phyloP scores from a whole-genome alignment of 2,113 vertebrate species.

The Heterotilapia buettikoferi region DNA sequence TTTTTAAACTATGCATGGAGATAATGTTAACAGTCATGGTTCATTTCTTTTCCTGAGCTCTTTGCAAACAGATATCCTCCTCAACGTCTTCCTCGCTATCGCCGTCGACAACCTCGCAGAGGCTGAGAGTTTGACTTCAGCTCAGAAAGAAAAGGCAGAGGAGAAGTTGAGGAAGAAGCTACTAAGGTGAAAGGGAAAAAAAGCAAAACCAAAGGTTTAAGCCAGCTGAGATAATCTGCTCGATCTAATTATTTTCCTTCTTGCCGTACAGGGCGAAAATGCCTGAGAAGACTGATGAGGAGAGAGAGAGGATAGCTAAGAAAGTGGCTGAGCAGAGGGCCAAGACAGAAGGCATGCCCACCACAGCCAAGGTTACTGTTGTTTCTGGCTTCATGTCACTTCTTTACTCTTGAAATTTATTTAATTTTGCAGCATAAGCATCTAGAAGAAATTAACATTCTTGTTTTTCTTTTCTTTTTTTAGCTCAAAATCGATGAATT shows the following conservation, averaged over 20 bases:
- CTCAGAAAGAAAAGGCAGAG: conserved; percentile 92
- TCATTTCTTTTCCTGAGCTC: conserved; percentile 69
- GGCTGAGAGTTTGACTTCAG: conserved; percentile 90
- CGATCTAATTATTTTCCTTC: background rate
- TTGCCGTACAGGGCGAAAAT: conserved; percentile 70
- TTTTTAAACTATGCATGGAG: background rate
- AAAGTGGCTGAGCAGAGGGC: conserved; percentile 87
- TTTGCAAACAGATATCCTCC: conserved; percentile 83
- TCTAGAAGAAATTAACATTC: background rate
- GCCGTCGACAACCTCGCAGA: conserved; percentile 95
- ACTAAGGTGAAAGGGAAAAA: conserved; percentile 65
- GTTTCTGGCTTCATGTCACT: background rate
- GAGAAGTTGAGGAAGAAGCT: conserved; percentile 84
- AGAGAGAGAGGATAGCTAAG: conserved; percentile 80
- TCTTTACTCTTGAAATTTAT: background rate
- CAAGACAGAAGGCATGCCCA: conserved; percentile 90
- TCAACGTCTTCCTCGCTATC: conserved; percentile 97
- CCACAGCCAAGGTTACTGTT: conserved; percentile 86
- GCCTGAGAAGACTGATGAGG: conserved; percentile 89
- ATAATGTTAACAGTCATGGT: background rate
- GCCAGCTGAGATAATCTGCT: background rate
- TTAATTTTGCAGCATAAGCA: background rate
- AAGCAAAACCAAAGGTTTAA: background rate
- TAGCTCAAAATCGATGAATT: conserved; percentile 97
- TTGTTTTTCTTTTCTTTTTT: background rate